phyloP scores from a whole-genome alignment of 2,888 invertebrate genomes.

The Meganola albula region DNA sequence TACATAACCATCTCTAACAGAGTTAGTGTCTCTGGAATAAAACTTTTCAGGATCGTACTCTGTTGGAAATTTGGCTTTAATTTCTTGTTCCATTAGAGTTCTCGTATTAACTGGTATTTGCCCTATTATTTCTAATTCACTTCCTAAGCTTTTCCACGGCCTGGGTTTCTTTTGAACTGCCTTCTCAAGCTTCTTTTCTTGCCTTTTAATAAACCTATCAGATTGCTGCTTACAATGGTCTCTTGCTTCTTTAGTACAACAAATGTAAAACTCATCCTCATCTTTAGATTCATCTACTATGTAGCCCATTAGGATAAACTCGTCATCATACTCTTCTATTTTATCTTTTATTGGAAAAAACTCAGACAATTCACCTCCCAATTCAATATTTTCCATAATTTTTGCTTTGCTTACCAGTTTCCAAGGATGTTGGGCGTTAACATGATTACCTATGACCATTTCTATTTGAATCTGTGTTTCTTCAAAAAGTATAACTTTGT shows the following conservation, averaged over 20 bases:
- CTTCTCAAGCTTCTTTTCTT: constrained; percentile 76
- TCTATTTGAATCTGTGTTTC: constrained; percentile 80
- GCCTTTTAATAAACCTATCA: constrained; percentile 72
- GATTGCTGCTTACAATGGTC: constrained; percentile 73
- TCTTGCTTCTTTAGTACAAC: constrained; percentile 75
- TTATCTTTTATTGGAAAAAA: constrained; percentile 52
- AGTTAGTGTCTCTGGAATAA: constrained; percentile 70
- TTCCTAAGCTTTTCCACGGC: constrained; percentile 80
- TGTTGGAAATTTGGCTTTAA: constrained; percentile 80
- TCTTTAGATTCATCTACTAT: constrained; percentile 79
- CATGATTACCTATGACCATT: constrained; percentile 81
- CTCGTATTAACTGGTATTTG: constrained; percentile 70
- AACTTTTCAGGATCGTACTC: constrained; percentile 64
- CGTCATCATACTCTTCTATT: constrained; percentile 54
- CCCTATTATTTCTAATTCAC: constrained; percentile 80
- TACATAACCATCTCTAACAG: constrained; percentile 82
- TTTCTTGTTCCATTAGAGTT: constrained; percentile 81
- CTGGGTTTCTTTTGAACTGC: constrained; percentile 76
- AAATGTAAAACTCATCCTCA: constrained; percentile 83
- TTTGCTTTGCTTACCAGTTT: constrained; percentile 79
- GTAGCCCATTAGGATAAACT: constrained; percentile 80
- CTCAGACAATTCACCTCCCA: constrained; percentile 72
- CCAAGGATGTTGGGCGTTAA: constrained; percentile 87
- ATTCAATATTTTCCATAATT: constrained; percentile 79
- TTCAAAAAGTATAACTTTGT: constrained; percentile 70